A percentile compares a stretch with the other conserved stretches of the same genome.
Conservation (phyloP, 2,113 vertebrate species). For the Lophochroa leadbeateri region DNA sequence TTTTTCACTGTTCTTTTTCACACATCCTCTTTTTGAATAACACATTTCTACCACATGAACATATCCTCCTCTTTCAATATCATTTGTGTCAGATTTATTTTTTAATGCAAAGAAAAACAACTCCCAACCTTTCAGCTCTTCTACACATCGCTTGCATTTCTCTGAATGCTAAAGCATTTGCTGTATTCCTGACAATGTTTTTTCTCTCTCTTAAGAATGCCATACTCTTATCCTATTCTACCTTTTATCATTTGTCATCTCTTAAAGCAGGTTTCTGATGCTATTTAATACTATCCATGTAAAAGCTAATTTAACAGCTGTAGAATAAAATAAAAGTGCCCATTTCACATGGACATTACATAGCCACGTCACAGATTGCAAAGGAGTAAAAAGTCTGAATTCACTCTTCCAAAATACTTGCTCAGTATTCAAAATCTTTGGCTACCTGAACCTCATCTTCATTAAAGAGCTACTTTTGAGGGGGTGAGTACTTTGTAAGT, state of each 20-base stretch:
- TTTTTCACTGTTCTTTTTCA: conserved; percentile 34
- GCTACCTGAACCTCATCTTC: neutral
- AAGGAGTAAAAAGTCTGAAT: neutral
- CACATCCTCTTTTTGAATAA: conserved; percentile 43
- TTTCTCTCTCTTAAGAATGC: neutral
- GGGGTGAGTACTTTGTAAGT: neutral
- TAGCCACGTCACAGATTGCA: neutral
- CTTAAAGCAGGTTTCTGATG: neutral
- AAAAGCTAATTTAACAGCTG: neutral
- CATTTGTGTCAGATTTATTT: conserved; percentile 14
- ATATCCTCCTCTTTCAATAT: neutral
- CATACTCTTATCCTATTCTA: neutral
- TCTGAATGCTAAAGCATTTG: neutral
- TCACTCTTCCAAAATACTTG: neutral
- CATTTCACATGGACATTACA: neutral
- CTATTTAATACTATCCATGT: neutral
- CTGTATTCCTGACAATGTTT: neutral
- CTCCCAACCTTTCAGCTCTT: neutral
- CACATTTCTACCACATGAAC: conserved; percentile 23
- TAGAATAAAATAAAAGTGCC: neutral
- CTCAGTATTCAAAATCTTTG: neutral
- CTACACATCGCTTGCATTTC: neutral
- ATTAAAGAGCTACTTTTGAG: neutral
- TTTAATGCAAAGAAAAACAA: conserved; percentile 43
- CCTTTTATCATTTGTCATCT: neutral